Evolutionary conservation across 1,140 invertebrate species (phyloP).

Genomic region (Drosophila navojoa): DNA sequence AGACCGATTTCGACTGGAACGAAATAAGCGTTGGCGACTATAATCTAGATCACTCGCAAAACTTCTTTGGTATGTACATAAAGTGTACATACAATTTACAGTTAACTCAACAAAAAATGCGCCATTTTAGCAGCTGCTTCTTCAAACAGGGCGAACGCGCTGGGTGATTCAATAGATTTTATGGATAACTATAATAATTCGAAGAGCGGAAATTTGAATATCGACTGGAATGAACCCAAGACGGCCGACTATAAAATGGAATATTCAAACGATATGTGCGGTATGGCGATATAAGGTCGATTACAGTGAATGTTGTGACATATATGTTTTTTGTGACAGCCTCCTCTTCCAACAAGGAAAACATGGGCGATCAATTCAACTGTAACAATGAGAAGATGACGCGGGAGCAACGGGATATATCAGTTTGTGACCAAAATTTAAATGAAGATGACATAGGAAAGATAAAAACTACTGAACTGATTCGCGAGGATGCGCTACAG

Average conservation of each 20-base stretch:
- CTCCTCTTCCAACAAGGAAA: constrained; percentile 14
- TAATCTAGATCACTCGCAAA: constrained; percentile 50
- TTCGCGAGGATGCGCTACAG: neutral
- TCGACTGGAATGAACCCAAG: constrained; percentile 1
- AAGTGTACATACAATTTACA: neutral
- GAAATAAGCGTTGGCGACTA: constrained; percentile 53
- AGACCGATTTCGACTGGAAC: constrained; percentile 55
- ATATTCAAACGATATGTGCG: neutral
- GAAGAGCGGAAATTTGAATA: neutral
- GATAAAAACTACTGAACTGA: neutral
- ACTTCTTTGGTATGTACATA: constrained; percentile 53
- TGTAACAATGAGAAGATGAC: neutral
- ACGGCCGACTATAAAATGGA: neutral
- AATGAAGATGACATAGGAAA: neutral
- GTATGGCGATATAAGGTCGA: neutral
- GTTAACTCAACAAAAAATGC: constrained; percentile 33
- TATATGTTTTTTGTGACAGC: neutral
- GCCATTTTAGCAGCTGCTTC: constrained; percentile 44
- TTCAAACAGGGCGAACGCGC: neutral
- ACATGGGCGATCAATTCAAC: constrained; percentile 1
- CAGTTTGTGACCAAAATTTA: neutral
- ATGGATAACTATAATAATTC: neutral
- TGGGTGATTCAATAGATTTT: neutral
- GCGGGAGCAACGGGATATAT: neutral
- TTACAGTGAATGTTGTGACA: neutral